These are phyloP conservation scores for Heteractis magnifica DNA, from an alignment of 92 coral and sea anemone species.

Conservation along the genomic window DNA sequence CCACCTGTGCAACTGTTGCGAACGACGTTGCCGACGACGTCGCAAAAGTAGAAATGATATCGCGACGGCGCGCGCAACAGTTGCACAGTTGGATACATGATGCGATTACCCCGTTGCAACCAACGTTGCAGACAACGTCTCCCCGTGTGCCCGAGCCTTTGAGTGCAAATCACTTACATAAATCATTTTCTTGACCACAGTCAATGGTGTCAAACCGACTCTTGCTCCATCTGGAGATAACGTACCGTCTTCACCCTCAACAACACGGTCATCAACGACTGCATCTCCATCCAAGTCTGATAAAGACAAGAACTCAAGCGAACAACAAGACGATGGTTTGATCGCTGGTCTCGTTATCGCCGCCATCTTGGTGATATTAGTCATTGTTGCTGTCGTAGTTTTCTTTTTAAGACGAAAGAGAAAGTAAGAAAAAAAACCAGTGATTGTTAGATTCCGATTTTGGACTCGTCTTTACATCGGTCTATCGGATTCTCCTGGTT, in stretches of 20 bases:
- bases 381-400: neutral
- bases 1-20: no score
- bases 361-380: neutral
- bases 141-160: no score
- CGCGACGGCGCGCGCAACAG: no score
- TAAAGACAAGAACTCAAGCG: neutral
- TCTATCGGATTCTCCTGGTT: no score
- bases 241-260: neutral
- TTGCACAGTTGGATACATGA: no score
- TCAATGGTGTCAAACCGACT: slow-evolving; percentile 1
- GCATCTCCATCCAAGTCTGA: neutral
- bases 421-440: neutral
- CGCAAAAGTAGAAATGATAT: no score
- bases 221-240: neutral
- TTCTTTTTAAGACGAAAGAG: neutral
- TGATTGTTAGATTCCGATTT: no score
- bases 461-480: no score
- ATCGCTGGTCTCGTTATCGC: neutral
- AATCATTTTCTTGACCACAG: neutral
- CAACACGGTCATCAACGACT: neutral
- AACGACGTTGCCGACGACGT: no score
- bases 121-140: no score
- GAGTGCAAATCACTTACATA: no score
- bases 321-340: neutral
- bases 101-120: no score